These are phyloP conservation scores for Pteruthius melanotis DNA, from an alignment of 2,113 vertebrate genomes.

Conservation along the genomic window DNA sequence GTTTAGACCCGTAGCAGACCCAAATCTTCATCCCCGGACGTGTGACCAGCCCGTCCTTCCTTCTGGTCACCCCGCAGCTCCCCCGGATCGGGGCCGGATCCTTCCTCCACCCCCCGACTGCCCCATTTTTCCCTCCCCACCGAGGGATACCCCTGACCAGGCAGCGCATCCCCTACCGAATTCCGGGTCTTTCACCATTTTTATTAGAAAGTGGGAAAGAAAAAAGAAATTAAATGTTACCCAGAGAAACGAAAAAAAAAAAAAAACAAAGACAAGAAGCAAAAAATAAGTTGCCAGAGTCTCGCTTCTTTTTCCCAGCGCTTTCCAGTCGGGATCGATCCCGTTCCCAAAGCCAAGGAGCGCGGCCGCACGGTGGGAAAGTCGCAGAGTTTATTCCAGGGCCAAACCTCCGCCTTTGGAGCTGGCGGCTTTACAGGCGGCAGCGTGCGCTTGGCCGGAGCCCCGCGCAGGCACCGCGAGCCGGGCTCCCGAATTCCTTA, in stretches of 20 bases:
- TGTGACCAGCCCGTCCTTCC: background rate
- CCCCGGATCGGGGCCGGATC: background rate
- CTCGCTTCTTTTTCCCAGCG: background rate
- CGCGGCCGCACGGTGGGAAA: background rate
- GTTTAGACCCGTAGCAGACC: background rate
- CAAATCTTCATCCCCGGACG: background rate
- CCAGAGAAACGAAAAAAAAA: background rate
- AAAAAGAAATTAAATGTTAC: background rate
- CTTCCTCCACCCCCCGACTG: background rate
- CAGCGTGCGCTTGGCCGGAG: background rate
- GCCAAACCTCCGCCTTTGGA: background rate
- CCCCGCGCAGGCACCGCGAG: background rate
- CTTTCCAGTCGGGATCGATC: background rate
- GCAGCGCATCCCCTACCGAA: background rate
- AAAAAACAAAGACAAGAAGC: rapidly evolving
- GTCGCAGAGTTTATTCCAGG: background rate
- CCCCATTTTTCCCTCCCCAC: background rate
- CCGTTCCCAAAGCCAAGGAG: background rate
- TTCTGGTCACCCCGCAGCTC: background rate
- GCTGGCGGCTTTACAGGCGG: background rate
- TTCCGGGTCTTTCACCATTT: background rate
- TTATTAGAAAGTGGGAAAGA: rapidly evolving
- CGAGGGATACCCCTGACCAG: too few relatives aligned
- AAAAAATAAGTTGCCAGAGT: background rate
- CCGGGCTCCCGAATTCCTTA: background rate